A percentile compares a stretch with the other conserved stretches of the same genome.
Evolutionary conservation across 2,113 vertebrate genomes (phyloP).

Genomic region (Sardina pilchardus): DNA sequence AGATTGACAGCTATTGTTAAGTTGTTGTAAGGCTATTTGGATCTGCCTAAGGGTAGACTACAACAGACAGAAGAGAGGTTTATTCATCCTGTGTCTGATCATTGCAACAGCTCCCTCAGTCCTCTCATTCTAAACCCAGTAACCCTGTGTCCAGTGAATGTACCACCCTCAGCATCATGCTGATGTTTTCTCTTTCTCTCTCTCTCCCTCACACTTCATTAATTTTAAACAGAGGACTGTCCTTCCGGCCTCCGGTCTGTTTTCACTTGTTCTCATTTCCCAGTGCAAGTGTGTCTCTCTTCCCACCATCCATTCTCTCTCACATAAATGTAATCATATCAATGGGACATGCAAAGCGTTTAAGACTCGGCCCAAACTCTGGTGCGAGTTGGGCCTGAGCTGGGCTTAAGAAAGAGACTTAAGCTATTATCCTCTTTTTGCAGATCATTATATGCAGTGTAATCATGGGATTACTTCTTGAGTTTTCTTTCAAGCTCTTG

Average conservation of each 20-base stretch:
- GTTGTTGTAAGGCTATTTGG: background rate
- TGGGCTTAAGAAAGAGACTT: constrained; percentile 24
- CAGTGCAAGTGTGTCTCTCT: background rate
- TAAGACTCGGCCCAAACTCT: constrained; percentile 24
- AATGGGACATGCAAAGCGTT: constrained; percentile 28
- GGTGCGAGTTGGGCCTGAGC: background rate
- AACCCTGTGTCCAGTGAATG: background rate
- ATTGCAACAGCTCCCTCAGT: background rate
- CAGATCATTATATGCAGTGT: constrained; percentile 37
- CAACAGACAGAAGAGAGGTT: background rate
- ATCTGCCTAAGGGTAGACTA: background rate
- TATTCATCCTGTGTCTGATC: background rate
- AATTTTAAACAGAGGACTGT: background rate
- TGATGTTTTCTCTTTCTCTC: background rate
- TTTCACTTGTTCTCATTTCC: background rate
- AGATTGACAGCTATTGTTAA: background rate
- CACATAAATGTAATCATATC: constrained; percentile 28
- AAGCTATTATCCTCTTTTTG: constrained; percentile 41
- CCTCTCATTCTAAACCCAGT: background rate
- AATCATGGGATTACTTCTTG: constrained; percentile 41
- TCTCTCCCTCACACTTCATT: background rate
- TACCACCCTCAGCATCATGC: background rate
- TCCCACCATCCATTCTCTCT: background rate
- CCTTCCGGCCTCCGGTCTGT: background rate
- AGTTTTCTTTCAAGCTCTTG: constrained; percentile 31